A percentile compares a stretch with the other conserved stretches of the same genome.
phyloP scores from a whole-genome alignment of 2,888 invertebrate species.

The Plagodis dolabraria region DNA sequence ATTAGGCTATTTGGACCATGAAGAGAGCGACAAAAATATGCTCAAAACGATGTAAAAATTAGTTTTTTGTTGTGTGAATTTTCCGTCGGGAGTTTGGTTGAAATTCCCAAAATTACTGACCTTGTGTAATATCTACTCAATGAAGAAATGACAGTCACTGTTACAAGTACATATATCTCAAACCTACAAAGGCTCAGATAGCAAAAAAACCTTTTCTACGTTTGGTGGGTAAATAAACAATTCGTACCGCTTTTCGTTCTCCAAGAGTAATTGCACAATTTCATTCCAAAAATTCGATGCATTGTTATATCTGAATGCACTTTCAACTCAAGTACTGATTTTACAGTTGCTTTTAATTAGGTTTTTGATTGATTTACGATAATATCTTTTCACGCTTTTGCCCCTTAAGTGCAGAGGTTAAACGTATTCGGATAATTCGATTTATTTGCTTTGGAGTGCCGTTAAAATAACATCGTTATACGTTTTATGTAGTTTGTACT shows the following conservation, averaged over 20 bases:
- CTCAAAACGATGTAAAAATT: too few species aligned
- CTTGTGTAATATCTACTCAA: too few species aligned
- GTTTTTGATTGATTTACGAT: slow-evolving; percentile 60
- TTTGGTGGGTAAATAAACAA: neutral
- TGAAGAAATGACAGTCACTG: too few species aligned
- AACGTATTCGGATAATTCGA: slow-evolving; percentile 1
- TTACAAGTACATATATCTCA: too few species aligned
- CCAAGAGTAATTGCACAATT: slow-evolving; percentile 38
- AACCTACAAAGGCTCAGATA: too few species aligned
- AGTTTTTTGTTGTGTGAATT: too few species aligned
- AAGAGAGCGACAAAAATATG: too few species aligned
- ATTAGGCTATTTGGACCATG: too few species aligned
- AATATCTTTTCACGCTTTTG: slow-evolving; percentile 27
- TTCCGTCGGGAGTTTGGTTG: too few species aligned
- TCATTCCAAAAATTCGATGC: slow-evolving; percentile 46
- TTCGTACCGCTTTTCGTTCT: slow-evolving; percentile 11
- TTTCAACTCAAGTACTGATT: slow-evolving; percentile 25
- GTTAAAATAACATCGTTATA: slow-evolving; percentile 6
- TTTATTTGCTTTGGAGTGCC: slow-evolving; percentile 11
- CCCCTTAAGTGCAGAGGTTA: slow-evolving; percentile 16
- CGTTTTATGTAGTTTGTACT: neutral
- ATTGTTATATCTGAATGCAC: slow-evolving; percentile 47
- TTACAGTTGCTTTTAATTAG: slow-evolving; percentile 56
- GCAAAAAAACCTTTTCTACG: too few species aligned
- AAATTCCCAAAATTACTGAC: too few species aligned